Percentiles rank a stretch among this genome's conserved stretches.
phyloP scores from a whole-genome alignment of 2,888 invertebrate species.

The Caenorhabditis zanzibari region DNA sequence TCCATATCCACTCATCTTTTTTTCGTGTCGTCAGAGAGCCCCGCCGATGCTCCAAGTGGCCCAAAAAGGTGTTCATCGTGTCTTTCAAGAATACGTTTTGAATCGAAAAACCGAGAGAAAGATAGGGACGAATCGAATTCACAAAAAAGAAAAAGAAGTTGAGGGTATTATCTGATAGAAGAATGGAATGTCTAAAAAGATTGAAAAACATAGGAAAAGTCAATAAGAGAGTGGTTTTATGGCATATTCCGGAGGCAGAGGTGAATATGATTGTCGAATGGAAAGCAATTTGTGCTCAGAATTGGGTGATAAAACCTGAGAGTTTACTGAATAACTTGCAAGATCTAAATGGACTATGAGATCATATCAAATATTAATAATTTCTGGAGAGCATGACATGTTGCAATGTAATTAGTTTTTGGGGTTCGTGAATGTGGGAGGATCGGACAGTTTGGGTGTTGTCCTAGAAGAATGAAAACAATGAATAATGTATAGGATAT shows the following conservation, averaged over 20 bases:
- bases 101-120: slow-evolving; percentile 7
- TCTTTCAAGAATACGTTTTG: slow-evolving; percentile 14
- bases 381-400: background rate
- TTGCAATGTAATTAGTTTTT: too few relatives aligned
- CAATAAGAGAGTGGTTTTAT: slow-evolving; percentile 37
- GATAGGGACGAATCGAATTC: slow-evolving; percentile 27
- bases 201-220: slow-evolving; percentile 22
- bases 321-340: background rate
- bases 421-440: too few relatives aligned
- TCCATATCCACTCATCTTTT: slow-evolving; percentile 47
- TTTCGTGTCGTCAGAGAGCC: background rate
- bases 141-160: slow-evolving; percentile 8
- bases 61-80: slow-evolving; percentile 40
- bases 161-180: slow-evolving; percentile 18
- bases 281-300: slow-evolving; percentile 40
- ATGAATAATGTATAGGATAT: too few relatives aligned
- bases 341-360: background rate
- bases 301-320: slow-evolving; percentile 33
- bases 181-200: slow-evolving; percentile 28
- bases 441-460: too few relatives aligned
- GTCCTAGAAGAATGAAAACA: too few relatives aligned
- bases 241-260: slow-evolving; percentile 20
- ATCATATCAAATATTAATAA: background rate
- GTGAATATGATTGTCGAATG: slow-evolving; percentile 7
- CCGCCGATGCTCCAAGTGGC: slow-evolving; percentile 28